These are phyloP conservation scores for Scaptomyza pallida DNA, from an alignment of 1,140 invertebrate genomes.

Conservation along the genomic window DNA sequence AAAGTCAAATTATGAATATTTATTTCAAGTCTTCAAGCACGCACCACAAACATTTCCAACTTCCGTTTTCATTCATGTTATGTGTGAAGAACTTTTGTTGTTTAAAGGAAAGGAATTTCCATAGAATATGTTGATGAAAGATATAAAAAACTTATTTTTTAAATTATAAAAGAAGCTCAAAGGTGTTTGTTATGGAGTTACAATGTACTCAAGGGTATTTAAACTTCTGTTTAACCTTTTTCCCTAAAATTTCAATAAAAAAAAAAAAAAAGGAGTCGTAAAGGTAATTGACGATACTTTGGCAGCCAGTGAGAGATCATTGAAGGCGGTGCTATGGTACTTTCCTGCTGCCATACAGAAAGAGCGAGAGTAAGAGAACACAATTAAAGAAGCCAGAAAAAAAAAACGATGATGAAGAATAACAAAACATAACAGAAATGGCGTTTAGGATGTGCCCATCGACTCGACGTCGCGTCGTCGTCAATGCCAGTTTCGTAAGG, in stretches of 20 bases:
- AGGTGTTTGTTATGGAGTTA: neutral
- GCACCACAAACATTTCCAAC: conserved; percentile 44
- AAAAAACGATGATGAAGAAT: neutral
- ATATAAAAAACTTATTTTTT: too few species aligned
- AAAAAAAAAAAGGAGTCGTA: conserved; percentile 59
- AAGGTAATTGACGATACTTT: conserved; percentile 66
- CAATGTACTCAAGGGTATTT: conserved; percentile 13
- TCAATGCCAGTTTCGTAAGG: conserved; percentile 33
- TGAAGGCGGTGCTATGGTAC: conserved; percentile 54
- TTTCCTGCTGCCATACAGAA: conserved; percentile 26
- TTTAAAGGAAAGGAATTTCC: too few species aligned
- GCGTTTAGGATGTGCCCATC: conserved; percentile 32
- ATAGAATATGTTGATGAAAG: too few species aligned
- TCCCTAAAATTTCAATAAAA: conserved; percentile 33
- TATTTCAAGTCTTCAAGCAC: conserved; percentile 42
- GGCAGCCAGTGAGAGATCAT: conserved; percentile 59
- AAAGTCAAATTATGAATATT: conserved; percentile 62
- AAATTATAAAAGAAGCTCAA: too few species aligned
- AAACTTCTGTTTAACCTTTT: too few species aligned
- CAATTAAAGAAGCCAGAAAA: conserved; percentile 47
- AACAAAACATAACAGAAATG: conserved; percentile 42
- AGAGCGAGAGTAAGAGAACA: neutral
- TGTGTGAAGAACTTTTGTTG: neutral
- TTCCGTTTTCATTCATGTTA: conserved; percentile 52
- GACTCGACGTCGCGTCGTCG: neutral